phyloP scores from a whole-genome alignment of 2,888 invertebrate species.

The Aphidoletes aphidimyza region DNA sequence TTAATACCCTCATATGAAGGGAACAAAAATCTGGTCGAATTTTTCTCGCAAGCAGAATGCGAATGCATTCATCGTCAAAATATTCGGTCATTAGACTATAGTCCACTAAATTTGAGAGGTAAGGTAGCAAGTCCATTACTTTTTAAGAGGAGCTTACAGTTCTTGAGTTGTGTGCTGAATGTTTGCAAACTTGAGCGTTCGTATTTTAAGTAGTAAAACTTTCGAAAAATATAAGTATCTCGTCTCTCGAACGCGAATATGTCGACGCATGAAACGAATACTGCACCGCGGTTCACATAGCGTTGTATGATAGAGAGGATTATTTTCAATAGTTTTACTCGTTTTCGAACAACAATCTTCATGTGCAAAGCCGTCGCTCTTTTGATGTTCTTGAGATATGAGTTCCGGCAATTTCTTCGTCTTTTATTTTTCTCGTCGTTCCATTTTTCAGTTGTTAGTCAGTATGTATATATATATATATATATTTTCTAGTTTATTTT shows the following conservation, averaged over 20 bases:
- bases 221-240: not conserved
- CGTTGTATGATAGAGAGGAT: slow-evolving; percentile 13
- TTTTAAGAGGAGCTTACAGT: slow-evolving; percentile 29
- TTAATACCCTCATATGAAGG: too few species aligned
- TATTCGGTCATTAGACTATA: not conserved
- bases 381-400: slow-evolving; percentile 13
- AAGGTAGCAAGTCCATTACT: slow-evolving; percentile 13
- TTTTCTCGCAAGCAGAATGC: too few species aligned
- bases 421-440: not conserved
- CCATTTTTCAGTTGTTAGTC: not conserved
- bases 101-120: slow-evolving; percentile 16
- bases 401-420: not conserved
- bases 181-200: not conserved
- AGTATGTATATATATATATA: not conserved
- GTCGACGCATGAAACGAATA: not conserved
- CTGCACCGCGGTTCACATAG: not conserved
- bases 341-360: slow-evolving; percentile 10
- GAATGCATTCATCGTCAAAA: too few species aligned
- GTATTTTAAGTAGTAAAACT: slow-evolving; percentile 1
- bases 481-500: not conserved
- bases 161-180: slow-evolving; percentile 39
- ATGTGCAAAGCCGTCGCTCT: not conserved
- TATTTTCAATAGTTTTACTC: slow-evolving; percentile 3
- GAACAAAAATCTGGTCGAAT: too few species aligned
- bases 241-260: not conserved